A percentile compares a stretch with the other conserved stretches of the same genome.
Evolutionary conservation across 2,113 vertebrate species (phyloP).

Genomic region (Cheilinus undulatus): DNA sequence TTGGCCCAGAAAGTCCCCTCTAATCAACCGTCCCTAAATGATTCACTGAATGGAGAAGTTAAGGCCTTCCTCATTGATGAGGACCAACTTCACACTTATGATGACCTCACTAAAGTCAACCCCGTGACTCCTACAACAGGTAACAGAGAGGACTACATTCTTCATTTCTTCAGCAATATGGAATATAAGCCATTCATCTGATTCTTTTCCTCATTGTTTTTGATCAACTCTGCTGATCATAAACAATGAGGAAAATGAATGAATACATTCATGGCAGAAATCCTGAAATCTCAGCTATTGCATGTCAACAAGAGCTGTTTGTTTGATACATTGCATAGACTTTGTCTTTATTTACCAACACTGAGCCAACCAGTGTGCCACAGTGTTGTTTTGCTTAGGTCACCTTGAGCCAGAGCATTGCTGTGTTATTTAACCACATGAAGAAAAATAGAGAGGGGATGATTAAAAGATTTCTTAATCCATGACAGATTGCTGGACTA

Average conservation of each 20-base stretch:
- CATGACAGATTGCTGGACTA: background rate
- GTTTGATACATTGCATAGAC: slow-evolving; percentile 1
- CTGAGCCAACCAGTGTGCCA: background rate
- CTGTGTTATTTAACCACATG: slow-evolving; percentile 33
- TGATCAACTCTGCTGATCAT: too few species aligned
- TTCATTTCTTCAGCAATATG: too few species aligned
- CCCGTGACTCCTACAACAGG: slow-evolving; percentile 93
- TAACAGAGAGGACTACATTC: slow-evolving; percentile 68
- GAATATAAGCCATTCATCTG: too few species aligned
- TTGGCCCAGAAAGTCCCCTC: slow-evolving; percentile 51
- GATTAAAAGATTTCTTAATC: slow-evolving; percentile 9
- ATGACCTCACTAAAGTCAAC: slow-evolving; percentile 97
- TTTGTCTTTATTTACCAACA: slow-evolving; percentile 12
- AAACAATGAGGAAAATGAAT: too few species aligned
- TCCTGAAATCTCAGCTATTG: background rate
- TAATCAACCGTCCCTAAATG: slow-evolving; percentile 61
- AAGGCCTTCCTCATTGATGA: slow-evolving; percentile 88
- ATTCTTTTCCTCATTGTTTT: too few species aligned
- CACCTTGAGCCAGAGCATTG: slow-evolving; percentile 32
- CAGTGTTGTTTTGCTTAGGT: slow-evolving; percentile 21
- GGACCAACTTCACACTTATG: slow-evolving; percentile 87
- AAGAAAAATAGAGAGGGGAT: slow-evolving; percentile 21
- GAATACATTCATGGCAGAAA: background rate
- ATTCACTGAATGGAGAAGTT: slow-evolving; percentile 86
- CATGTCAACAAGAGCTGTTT: background rate